These are phyloP conservation scores for Zapornia atra DNA, from an alignment of 2,113 vertebrate species.

Conservation along the genomic window DNA sequence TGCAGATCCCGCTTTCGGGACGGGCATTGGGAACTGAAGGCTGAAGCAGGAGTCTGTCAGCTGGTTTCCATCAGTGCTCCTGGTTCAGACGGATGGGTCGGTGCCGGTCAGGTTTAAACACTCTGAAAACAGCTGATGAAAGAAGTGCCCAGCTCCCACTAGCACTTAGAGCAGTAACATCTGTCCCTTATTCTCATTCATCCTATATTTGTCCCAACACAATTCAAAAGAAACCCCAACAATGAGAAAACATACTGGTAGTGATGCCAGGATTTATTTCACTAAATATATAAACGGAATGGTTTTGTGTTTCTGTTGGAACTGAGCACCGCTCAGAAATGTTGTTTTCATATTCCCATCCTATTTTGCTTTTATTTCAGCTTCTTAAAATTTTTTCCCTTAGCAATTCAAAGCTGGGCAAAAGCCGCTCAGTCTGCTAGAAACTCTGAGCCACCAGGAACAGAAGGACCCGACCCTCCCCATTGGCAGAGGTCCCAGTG, in stretches of 20 bases:
- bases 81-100: neutral
- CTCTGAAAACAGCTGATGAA: neutral
- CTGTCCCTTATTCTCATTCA: neutral
- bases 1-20: fast-evolving
- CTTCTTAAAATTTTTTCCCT: slow-evolving; percentile 50
- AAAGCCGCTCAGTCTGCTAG: neutral
- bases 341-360: slow-evolving; percentile 54
- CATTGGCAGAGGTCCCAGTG: neutral
- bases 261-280: slow-evolving; percentile 43
- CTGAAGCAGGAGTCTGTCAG: fast-evolving
- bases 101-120: neutral
- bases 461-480: neutral
- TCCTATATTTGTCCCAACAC: neutral
- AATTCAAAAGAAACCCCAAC: neutral
- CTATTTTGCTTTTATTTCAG: slow-evolving; percentile 57
- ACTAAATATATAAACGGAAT: slow-evolving; percentile 42
- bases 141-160: neutral
- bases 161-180: neutral
- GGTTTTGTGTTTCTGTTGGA: slow-evolving; percentile 66
- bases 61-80: neutral
- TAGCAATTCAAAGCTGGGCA: slow-evolving; percentile 23
- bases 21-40: neutral
- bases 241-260: slow-evolving; percentile 3
- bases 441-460: neutral
- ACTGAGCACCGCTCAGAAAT: slow-evolving; percentile 43